Evolutionary conservation across 2,797 vertebrate genomes (phyloP).

Genomic region (Allobates femoralis): DNA sequence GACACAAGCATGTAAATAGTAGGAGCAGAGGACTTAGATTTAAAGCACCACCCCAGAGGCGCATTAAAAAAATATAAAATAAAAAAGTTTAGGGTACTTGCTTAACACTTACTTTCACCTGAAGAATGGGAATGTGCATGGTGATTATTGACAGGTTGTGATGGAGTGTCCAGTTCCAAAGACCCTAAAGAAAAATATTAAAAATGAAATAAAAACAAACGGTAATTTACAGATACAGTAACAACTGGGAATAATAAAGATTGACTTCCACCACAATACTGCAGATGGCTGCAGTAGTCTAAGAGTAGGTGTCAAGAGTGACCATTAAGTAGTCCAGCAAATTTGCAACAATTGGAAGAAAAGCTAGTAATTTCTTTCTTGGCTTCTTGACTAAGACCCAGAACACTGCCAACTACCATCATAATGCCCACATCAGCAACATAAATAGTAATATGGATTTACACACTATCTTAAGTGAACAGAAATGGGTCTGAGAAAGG

Average conservation of each 20-base stretch:
- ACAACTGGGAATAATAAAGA: not conserved
- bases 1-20: too few species aligned
- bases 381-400: not conserved
- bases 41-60: too few species aligned
- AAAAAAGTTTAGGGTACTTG: slow-evolving; percentile 10
- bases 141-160: slow-evolving; percentile 97
- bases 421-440: not conserved
- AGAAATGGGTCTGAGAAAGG: not conserved
- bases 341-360: not conserved
- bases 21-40: too few species aligned
- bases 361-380: not conserved
- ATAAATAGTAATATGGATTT: not conserved
- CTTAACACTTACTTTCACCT: slow-evolving; percentile 87
- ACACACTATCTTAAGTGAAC: not conserved
- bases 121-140: slow-evolving; percentile 92
- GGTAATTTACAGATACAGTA: not conserved
- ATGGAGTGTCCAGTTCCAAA: slow-evolving; percentile 95
- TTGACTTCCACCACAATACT: not conserved
- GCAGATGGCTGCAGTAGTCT: not conserved
- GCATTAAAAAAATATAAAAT: too few species aligned
- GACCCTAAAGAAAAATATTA: slow-evolving; percentile 79
- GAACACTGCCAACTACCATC: not conserved
- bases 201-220: not conserved
- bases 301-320: not conserved
- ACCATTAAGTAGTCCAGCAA: not conserved